phyloP scores from a whole-genome alignment of 2,113 vertebrate species.

The Xenopus borealis region DNA sequence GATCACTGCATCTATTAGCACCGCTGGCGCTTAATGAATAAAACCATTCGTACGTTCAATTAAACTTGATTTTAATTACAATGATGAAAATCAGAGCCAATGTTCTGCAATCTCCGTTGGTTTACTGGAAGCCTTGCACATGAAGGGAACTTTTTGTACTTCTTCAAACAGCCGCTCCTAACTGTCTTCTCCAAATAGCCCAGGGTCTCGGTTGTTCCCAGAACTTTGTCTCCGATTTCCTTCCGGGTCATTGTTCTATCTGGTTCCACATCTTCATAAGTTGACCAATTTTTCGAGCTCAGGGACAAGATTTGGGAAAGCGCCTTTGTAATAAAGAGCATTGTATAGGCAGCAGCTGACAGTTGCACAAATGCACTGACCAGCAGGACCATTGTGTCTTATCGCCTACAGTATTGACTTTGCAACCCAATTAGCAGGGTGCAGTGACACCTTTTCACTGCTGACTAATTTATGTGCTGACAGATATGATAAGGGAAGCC shows the following conservation, averaged over 20 bases:
- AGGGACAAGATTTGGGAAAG: constrained; percentile 24
- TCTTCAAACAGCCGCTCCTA: too few species aligned
- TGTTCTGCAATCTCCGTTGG: too few species aligned
- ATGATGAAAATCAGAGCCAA: too few species aligned
- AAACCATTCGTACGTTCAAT: too few species aligned
- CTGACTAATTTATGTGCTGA: constrained; percentile 25
- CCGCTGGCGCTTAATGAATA: too few species aligned
- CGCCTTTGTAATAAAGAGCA: background rate
- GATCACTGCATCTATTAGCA: too few species aligned
- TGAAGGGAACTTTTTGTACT: too few species aligned
- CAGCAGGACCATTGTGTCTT: background rate
- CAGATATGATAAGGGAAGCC: constrained; percentile 18
- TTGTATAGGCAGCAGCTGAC: constrained; percentile 16
- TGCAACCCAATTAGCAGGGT: constrained; percentile 8
- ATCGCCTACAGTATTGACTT: constrained; percentile 39
- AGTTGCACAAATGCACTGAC: constrained; percentile 43
- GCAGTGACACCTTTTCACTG: constrained; percentile 11
- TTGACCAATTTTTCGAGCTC: constrained; percentile 7
- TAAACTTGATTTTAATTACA: too few species aligned
- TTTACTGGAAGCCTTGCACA: too few species aligned
- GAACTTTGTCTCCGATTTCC: background rate
- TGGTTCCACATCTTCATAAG: background rate
- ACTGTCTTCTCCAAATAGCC: background rate
- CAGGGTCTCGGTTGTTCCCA: constrained; percentile 17
- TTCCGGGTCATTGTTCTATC: constrained; percentile 5